Conservation (phyloP, 1,140 invertebrate species). For the Aphelinus certus region DNA sequence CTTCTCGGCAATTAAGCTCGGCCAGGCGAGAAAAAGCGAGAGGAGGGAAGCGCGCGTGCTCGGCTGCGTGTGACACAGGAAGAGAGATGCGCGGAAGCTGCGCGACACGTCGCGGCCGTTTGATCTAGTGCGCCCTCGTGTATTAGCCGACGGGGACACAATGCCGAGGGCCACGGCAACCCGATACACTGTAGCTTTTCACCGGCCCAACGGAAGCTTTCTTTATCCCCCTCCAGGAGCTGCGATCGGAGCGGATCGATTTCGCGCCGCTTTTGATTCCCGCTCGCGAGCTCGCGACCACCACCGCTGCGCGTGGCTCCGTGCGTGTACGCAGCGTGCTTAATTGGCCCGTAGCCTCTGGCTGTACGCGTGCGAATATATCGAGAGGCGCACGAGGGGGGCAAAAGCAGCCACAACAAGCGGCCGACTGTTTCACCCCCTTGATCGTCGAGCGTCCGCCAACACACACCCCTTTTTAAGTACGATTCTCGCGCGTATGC, state of each 20-base stretch:
- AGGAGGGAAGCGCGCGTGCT: constrained; percentile 56
- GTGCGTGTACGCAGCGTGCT: not conserved
- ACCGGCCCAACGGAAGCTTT: constrained; percentile 27
- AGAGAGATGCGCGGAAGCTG: constrained; percentile 33
- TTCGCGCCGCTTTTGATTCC: no score
- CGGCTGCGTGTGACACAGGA: constrained; percentile 67
- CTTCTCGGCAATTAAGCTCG: no score
- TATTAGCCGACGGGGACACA: not conserved
- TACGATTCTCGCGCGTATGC: no score
- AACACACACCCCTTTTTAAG: no score
- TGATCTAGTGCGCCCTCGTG: no score
- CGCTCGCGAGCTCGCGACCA: not conserved
- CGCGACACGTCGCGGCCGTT: no score
- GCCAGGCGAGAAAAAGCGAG: constrained; percentile 7
- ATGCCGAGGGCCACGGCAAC: constrained; percentile 51
- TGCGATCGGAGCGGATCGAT: not conserved
- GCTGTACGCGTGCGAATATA: not conserved
- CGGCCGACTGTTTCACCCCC: no score
- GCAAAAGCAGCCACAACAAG: constrained; percentile 12
- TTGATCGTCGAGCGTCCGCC: no score
- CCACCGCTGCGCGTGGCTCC: not conserved
- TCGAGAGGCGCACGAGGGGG: constrained; percentile 37
- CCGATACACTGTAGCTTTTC: constrained; percentile 34
- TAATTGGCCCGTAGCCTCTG: no score
- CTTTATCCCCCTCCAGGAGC: constrained; percentile 17